These are phyloP conservation scores for Ectemnius lituratus DNA, from an alignment of 2,888 invertebrate genomes.

Conservation along the genomic window DNA sequence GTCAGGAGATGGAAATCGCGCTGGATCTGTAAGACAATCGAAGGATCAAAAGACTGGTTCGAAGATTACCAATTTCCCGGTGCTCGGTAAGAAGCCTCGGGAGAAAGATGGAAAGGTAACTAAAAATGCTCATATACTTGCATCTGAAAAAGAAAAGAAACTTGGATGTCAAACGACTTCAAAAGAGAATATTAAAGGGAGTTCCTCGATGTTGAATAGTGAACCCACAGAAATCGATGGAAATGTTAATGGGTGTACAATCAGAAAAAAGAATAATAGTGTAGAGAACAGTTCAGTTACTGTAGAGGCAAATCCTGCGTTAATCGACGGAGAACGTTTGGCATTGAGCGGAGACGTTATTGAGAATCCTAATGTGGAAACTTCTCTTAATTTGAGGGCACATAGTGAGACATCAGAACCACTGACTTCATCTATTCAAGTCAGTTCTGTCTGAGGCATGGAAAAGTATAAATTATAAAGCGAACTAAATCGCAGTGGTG, in stretches of 20 bases:
- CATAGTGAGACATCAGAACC: conserved; percentile 78
- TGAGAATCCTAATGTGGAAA: conserved; percentile 78
- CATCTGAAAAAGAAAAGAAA: conserved; percentile 77
- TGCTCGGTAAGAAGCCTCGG: conserved; percentile 82
- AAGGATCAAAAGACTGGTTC: conserved; percentile 81
- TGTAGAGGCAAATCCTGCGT: conserved; percentile 76
- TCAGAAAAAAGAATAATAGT: conserved; percentile 77
- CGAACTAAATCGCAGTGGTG: too few species aligned
- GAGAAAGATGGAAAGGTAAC: conserved; percentile 69
- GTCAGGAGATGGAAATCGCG: conserved; percentile 76
- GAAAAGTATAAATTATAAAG: too few species aligned
- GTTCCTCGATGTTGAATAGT: conserved; percentile 66
- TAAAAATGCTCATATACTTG: conserved; percentile 67
- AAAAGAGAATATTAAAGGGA: conserved; percentile 68
- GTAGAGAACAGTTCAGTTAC: conserved; percentile 75
- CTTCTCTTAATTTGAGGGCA: conserved; percentile 79
- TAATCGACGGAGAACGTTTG: conserved; percentile 75
- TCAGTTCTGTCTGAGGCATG: conserved; percentile 80
- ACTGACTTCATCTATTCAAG: conserved; percentile 81
- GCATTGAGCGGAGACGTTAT: conserved; percentile 54
- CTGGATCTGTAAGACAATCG: conserved; percentile 80
- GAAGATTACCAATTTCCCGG: conserved; percentile 82
- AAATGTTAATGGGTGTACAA: conserved; percentile 76
- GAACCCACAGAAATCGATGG: conserved; percentile 76
- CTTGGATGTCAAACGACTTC: conserved; percentile 77